Evolutionary conservation across 2,113 vertebrate species (phyloP).

Genomic region (Gopherus evgoodei): DNA sequence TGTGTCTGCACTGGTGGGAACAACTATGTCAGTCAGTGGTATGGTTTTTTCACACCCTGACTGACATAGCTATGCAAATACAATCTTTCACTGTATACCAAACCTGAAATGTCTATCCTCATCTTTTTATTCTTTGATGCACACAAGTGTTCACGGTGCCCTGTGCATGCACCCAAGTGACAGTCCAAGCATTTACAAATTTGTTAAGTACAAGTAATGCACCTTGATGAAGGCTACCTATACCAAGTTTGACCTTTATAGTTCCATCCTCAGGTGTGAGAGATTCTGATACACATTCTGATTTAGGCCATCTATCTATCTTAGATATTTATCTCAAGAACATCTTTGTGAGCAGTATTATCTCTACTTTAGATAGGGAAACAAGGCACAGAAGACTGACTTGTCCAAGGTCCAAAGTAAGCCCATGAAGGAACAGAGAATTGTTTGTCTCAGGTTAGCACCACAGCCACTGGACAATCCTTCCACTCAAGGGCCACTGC

Average conservation of each 20-base stretch:
- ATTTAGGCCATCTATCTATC: background rate
- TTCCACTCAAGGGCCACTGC: background rate
- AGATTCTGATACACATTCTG: background rate
- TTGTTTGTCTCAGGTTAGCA: background rate
- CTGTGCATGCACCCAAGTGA: background rate
- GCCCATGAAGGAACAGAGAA: background rate
- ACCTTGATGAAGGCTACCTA: background rate
- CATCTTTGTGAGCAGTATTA: background rate
- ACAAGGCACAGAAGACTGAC: background rate
- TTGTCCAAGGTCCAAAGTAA: conserved; percentile 1
- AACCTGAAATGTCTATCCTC: background rate
- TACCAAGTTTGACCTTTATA: too few relatives aligned
- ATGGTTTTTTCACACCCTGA: background rate
- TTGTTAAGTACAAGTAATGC: background rate
- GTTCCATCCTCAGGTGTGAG: background rate
- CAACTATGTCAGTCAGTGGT: background rate
- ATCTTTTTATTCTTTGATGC: background rate
- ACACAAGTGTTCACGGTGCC: background rate
- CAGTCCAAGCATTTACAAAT: background rate
- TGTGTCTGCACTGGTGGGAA: background rate
- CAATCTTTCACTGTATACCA: background rate
- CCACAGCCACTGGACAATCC: background rate
- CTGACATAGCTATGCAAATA: background rate
- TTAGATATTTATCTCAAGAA: background rate
- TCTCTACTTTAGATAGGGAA: background rate